A percentile compares a stretch with the other conserved stretches of the same genome.
phyloP scores from a whole-genome alignment of 2,113 vertebrate species.

The Cyprinodon tularosa region DNA sequence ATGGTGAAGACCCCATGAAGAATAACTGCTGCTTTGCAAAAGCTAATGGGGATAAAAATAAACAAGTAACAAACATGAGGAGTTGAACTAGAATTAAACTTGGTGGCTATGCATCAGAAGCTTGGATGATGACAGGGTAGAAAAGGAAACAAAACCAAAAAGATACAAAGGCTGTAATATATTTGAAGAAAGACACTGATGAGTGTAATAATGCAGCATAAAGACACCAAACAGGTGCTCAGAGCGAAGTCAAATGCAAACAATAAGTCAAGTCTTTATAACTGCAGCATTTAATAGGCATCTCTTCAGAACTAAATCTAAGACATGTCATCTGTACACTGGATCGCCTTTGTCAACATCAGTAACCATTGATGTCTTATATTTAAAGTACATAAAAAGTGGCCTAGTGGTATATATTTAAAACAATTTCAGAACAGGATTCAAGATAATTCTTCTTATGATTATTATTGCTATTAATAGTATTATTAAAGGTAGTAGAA shows the following conservation, averaged over 20 bases:
- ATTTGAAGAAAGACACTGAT: neutral
- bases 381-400: too few relatives aligned
- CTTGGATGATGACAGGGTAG: neutral
- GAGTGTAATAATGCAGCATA: neutral
- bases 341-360: too few relatives aligned
- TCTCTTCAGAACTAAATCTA: too few relatives aligned
- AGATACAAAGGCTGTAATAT: neutral
- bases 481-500: too few relatives aligned
- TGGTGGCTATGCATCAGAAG: neutral
- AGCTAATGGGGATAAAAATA: too few relatives aligned
- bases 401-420: neutral
- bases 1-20: too few relatives aligned
- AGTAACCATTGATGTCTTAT: too few relatives aligned
- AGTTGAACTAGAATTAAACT: neutral
- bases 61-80: neutral
- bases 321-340: too few relatives aligned
- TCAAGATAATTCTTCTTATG: neutral
- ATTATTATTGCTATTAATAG: too few relatives aligned
- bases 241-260: neutral
- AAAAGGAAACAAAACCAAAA: neutral
- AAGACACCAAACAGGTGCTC: neutral
- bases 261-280: neutral
- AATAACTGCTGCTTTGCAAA: too few relatives aligned
- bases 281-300: neutral
- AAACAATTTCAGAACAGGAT: too few relatives aligned